phyloP scores from a whole-genome alignment of 2,113 vertebrate genomes.

The Chascanopsetta lugubris region DNA sequence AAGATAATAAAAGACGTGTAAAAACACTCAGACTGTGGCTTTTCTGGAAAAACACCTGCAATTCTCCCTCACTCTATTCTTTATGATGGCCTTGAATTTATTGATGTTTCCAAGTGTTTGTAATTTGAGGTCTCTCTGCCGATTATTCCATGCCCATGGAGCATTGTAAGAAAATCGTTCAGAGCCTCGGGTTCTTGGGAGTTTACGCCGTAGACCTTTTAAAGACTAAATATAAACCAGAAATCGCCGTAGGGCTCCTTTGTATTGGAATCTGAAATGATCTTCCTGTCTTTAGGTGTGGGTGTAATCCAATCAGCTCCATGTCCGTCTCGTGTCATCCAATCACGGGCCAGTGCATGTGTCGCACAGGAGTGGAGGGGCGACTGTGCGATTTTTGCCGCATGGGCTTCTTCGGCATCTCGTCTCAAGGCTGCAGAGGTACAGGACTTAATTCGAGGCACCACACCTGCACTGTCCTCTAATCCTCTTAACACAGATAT shows the following conservation, averaged over 20 bases:
- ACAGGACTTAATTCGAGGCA: conserved; percentile 39
- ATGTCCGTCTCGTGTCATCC: conserved; percentile 79
- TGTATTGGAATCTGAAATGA: background rate
- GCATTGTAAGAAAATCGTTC: conserved; percentile 2
- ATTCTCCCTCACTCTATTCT: too few relatives aligned
- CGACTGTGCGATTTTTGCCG: conserved; percentile 84
- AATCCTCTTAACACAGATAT: conserved; percentile 33
- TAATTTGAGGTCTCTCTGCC: too few relatives aligned
- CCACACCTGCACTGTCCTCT: conserved; percentile 16
- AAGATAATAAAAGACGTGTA: too few relatives aligned
- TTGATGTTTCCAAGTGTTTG: too few relatives aligned
- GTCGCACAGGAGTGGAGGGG: conserved; percentile 84
- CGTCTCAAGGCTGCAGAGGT: conserved; percentile 90
- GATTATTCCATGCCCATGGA: too few relatives aligned
- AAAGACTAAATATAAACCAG: too few relatives aligned
- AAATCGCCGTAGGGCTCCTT: too few relatives aligned
- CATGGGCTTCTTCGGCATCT: conserved; percentile 89
- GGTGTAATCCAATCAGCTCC: conserved; percentile 86
- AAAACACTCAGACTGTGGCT: too few relatives aligned
- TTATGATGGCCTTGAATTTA: too few relatives aligned
- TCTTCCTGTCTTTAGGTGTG: conserved; percentile 79
- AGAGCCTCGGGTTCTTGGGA: too few relatives aligned
- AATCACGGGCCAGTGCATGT: conserved; percentile 87
- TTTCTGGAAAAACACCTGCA: too few relatives aligned
- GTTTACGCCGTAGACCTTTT: too few relatives aligned